phyloP scores from a whole-genome alignment of 2,888 invertebrate genomes.

The Harpagoxenus sublaevis region DNA sequence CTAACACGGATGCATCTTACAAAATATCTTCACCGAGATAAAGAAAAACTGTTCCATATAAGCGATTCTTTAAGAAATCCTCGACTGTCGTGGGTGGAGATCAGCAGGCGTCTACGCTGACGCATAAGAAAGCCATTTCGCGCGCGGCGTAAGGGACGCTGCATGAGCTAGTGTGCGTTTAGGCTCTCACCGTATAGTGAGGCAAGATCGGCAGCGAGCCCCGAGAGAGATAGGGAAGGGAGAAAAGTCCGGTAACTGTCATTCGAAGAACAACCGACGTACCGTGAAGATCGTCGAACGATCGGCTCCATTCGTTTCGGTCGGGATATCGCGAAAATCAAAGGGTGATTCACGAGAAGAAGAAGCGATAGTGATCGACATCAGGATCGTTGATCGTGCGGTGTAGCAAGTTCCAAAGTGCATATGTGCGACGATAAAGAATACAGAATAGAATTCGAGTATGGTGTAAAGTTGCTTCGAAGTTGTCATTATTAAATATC shows the following conservation, averaged over 20 bases:
- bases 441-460: neutral
- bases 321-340: neutral
- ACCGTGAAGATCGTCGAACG: slow-evolving; percentile 70
- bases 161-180: slow-evolving; percentile 47
- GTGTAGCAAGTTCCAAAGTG: neutral
- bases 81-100: slow-evolving; percentile 75
- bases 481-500: neutral
- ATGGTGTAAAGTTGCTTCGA: neutral
- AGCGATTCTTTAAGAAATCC: slow-evolving; percentile 22
- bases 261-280: slow-evolving; percentile 76
- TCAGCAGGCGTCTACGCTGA: slow-evolving; percentile 68
- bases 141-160: slow-evolving; percentile 47
- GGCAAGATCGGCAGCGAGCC: slow-evolving; percentile 44
- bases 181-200: slow-evolving; percentile 50
- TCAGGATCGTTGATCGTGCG: neutral
- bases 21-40: neutral
- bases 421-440: neutral
- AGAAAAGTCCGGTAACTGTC: slow-evolving; percentile 74
- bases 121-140: slow-evolving; percentile 73
- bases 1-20: neutral
- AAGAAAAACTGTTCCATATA: neutral
- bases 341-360: neutral
- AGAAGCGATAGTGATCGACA: neutral
- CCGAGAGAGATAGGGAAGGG: slow-evolving; percentile 58
- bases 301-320: slow-evolving; percentile 11